Conservation (phyloP, 1,140 invertebrate species). For the Platorchestia sp. region DNA sequence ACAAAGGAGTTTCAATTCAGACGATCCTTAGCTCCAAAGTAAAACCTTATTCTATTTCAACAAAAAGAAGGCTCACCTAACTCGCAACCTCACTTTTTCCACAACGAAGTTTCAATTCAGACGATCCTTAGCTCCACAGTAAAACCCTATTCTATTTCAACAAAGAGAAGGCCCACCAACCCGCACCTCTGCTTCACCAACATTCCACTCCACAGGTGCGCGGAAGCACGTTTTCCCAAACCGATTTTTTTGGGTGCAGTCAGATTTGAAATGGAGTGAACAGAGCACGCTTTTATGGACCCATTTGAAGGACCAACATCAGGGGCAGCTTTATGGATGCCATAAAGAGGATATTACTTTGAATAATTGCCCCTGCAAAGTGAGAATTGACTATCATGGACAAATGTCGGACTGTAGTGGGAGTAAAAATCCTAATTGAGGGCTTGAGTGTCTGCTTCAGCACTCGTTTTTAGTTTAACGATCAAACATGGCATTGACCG, state of each 20-base stretch:
- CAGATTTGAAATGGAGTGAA: background rate
- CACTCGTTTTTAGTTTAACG: background rate
- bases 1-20: too few relatives aligned
- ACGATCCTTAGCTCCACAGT: too few relatives aligned
- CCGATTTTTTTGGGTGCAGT: background rate
- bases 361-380: slow-evolving; percentile 34
- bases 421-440: background rate
- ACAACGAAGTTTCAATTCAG: too few relatives aligned
- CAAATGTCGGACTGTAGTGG: background rate
- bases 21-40: too few relatives aligned
- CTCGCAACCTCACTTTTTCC: too few relatives aligned
- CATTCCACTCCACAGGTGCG: background rate
- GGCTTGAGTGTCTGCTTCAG: background rate
- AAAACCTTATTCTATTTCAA: too few relatives aligned
- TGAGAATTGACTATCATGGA: slow-evolving; percentile 13
- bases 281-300: background rate
- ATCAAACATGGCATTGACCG: background rate
- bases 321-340: slow-evolving; percentile 2
- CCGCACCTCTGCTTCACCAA: too few relatives aligned
- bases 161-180: too few relatives aligned
- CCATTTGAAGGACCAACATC: slow-evolving; percentile 10
- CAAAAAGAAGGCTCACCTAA: too few relatives aligned
- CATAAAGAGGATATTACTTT: slow-evolving; percentile 39
- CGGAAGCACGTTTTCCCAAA: background rate
- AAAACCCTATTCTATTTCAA: too few relatives aligned